phyloP scores from a whole-genome alignment of 2,113 vertebrate genomes.

The Forbesichthys agassizii region DNA sequence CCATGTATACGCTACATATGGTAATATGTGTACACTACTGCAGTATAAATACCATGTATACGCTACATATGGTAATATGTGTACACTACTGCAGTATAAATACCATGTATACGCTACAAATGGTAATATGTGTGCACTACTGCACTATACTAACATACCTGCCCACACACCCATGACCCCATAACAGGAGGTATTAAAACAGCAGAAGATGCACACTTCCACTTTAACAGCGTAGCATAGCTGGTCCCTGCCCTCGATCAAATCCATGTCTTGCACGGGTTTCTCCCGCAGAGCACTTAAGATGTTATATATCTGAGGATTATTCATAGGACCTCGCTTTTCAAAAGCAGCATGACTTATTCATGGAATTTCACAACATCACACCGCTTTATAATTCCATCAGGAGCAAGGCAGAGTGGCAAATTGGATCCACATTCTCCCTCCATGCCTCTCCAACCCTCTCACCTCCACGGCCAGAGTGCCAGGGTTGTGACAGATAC shows the following conservation, averaged over 20 bases:
- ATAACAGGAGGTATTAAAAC: too few species aligned
- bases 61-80: too few species aligned
- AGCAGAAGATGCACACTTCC: too few species aligned
- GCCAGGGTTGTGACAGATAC: background rate
- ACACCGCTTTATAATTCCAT: conserved; percentile 3
- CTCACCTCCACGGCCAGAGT: background rate
- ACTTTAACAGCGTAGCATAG: too few species aligned
- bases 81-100: too few species aligned
- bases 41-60: too few species aligned
- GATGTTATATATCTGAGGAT: conserved; percentile 9
- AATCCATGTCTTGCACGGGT: background rate
- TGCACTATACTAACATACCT: too few species aligned
- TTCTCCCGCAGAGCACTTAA: background rate
- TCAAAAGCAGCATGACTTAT: background rate
- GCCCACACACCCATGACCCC: too few species aligned
- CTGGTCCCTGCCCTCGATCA: background rate
- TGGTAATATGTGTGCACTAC: too few species aligned
- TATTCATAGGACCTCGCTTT: background rate
- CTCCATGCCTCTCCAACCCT: background rate
- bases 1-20: too few species aligned
- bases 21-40: too few species aligned
- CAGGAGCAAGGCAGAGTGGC: conserved; percentile 2
- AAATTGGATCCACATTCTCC: conserved; percentile 2
- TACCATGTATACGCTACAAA: too few species aligned
- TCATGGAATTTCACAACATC: background rate